A percentile compares a stretch with the other conserved stretches of the same genome.
Conservation (phyloP, 1,140 invertebrate genomes). For the Microplitis mediator region DNA sequence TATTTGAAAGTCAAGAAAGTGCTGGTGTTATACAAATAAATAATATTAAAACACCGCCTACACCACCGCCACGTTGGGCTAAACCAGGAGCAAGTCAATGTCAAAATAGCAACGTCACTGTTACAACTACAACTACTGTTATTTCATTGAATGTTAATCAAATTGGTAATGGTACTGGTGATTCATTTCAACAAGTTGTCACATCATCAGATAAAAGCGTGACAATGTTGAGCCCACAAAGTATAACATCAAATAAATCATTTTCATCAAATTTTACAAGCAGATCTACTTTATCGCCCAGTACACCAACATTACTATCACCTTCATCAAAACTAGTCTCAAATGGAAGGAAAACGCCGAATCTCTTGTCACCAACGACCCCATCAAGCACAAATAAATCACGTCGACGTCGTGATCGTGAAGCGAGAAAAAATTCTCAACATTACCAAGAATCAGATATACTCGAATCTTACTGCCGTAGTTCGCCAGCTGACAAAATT, state of each 20-base stretch:
- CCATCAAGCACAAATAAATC: constrained; percentile 57
- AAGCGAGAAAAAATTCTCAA: constrained; percentile 62
- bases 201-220: constrained; percentile 32
- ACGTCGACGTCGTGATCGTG: constrained; percentile 53
- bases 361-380: constrained; percentile 54
- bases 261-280: constrained; percentile 49
- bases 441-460: constrained; percentile 83
- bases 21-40: constrained; percentile 12
- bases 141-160: constrained; percentile 79
- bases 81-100: constrained; percentile 69
- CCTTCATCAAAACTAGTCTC: constrained; percentile 49
- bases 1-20: constrained; percentile 39
- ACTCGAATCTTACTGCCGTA: constrained; percentile 84
- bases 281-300: constrained; percentile 46
- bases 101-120: constrained; percentile 73
- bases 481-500: constrained; percentile 86
- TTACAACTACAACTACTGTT: constrained; percentile 51
- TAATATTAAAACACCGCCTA: constrained; percentile 68
- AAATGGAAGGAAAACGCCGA: constrained; percentile 40
- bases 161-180: constrained; percentile 31
- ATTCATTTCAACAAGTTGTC: constrained; percentile 38
- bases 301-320: constrained; percentile 43
- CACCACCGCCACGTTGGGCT: constrained; percentile 66
- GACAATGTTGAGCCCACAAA: constrained; percentile 50
- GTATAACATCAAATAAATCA: constrained; percentile 52